A percentile compares a stretch with the other conserved stretches of the same genome.
Conservation (phyloP, 2,888 invertebrate genomes). For the Hetaerina titia region DNA sequence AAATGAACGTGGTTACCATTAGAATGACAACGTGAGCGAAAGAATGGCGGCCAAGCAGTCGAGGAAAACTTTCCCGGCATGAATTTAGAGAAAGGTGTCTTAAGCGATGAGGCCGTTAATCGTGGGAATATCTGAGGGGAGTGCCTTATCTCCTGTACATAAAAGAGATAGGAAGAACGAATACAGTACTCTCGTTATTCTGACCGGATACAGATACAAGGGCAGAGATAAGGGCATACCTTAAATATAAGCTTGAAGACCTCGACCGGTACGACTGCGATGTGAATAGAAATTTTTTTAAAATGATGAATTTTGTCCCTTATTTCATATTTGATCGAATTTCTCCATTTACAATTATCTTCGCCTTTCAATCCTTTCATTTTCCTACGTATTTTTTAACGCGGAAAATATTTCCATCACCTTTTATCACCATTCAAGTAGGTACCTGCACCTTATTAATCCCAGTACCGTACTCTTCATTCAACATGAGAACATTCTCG, state of each 20-base stretch:
- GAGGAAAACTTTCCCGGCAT: neutral
- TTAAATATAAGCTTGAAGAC: neutral
- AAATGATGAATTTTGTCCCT: no score
- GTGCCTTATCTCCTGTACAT: neutral
- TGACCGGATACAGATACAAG: constrained; percentile 8
- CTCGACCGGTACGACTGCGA: no score
- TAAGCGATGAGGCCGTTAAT: neutral
- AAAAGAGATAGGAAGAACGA: constrained; percentile 9
- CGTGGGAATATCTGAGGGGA: neutral
- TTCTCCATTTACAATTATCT: no score
- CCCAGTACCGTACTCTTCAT: no score
- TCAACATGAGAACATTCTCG: no score
- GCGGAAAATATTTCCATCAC: no score
- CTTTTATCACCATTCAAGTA: no score
- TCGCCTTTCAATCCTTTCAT: no score
- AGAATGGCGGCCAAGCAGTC: neutral
- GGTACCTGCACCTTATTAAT: no score
- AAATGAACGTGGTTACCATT: neutral
- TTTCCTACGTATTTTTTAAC: no score
- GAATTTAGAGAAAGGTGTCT: neutral
- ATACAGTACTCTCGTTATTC: neutral
- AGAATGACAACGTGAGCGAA: neutral
- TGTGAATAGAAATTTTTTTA: no score
- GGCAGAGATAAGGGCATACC: neutral
- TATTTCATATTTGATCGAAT: no score